Percentiles rank a stretch among this genome's conserved stretches.
These are phyloP conservation scores for Amphipoea oculea DNA, from an alignment of 2,888 invertebrate species.

Conservation along the genomic window DNA sequence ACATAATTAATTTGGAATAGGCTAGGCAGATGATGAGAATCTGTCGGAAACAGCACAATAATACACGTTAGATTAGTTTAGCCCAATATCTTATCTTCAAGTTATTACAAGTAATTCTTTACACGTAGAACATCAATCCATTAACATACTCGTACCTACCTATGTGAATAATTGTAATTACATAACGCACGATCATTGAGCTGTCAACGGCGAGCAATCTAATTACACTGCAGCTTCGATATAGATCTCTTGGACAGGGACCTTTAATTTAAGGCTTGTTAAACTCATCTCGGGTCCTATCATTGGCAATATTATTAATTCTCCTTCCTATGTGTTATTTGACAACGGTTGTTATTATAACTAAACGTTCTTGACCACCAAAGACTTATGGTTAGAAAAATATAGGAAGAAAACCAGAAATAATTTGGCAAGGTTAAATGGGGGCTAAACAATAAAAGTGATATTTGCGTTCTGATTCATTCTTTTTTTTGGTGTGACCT, in stretches of 20 bases:
- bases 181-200: constrained; percentile 19
- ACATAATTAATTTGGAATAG: too few relatives aligned
- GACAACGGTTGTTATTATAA: not conserved
- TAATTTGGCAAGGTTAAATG: not conserved
- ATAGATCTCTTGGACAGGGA: not conserved
- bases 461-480: too few relatives aligned
- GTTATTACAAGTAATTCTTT: constrained; percentile 8
- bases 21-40: too few relatives aligned
- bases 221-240: constrained; percentile 25
- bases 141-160: constrained; percentile 1
- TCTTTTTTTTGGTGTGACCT: too few relatives aligned
- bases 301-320: not conserved
- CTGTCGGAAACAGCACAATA: not conserved
- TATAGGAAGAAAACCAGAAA: not conserved
- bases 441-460: too few relatives aligned
- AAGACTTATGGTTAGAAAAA: not conserved
- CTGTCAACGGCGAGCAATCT: constrained; percentile 27
- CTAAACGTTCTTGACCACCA: not conserved
- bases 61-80: not conserved
- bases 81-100: not conserved
- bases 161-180: constrained; percentile 25
- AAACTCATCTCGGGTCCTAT: not conserved
- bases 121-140: constrained; percentile 6
- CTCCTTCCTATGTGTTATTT: not conserved
- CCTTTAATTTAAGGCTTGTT: constrained; percentile 37